Evolutionary conservation across 2,888 invertebrate genomes (phyloP).

Genomic region (Belgica antarctica): DNA sequence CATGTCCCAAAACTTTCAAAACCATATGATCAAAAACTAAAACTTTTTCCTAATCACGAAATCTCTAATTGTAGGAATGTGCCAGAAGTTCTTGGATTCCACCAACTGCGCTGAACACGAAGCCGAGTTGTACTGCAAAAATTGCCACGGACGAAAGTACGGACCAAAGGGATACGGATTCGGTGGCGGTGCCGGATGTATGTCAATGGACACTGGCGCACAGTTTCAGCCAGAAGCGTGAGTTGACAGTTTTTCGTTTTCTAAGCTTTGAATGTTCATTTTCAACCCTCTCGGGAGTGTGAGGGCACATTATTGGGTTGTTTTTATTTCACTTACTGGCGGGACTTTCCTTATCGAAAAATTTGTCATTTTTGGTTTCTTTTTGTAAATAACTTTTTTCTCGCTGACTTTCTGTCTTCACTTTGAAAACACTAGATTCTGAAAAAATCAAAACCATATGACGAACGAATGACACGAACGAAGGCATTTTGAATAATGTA

Average conservation of each 20-base stretch:
- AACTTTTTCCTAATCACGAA: not conserved
- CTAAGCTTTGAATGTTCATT: not conserved
- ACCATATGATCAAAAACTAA: too few relatives aligned
- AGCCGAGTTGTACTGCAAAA: slow-evolving; percentile 92
- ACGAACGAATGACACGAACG: too few relatives aligned
- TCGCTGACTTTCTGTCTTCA: not conserved
- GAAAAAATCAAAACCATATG: too few relatives aligned
- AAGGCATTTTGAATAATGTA: too few relatives aligned
- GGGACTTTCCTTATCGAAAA: slow-evolving; percentile 40
- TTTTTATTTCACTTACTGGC: slow-evolving; percentile 27
- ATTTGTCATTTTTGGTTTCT: not conserved
- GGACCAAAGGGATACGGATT: slow-evolving; percentile 98
- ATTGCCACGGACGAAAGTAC: slow-evolving; percentile 92
- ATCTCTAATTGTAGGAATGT: slow-evolving; percentile 67
- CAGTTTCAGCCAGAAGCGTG: slow-evolving; percentile 68
- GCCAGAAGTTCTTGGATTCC: slow-evolving; percentile 96
- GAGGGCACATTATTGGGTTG: slow-evolving; percentile 11
- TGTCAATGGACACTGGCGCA: slow-evolving; percentile 93
- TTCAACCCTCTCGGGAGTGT: not conserved
- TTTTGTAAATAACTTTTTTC: slow-evolving; percentile 15
- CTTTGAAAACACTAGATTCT: not conserved
- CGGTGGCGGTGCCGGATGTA: slow-evolving; percentile 95
- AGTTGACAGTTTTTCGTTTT: slow-evolving; percentile 11
- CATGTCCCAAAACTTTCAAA: too few relatives aligned
- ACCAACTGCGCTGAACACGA: slow-evolving; percentile 98